These are phyloP conservation scores for Taenaris catops DNA, from an alignment of 2,888 invertebrate species.

Conservation along the genomic window DNA sequence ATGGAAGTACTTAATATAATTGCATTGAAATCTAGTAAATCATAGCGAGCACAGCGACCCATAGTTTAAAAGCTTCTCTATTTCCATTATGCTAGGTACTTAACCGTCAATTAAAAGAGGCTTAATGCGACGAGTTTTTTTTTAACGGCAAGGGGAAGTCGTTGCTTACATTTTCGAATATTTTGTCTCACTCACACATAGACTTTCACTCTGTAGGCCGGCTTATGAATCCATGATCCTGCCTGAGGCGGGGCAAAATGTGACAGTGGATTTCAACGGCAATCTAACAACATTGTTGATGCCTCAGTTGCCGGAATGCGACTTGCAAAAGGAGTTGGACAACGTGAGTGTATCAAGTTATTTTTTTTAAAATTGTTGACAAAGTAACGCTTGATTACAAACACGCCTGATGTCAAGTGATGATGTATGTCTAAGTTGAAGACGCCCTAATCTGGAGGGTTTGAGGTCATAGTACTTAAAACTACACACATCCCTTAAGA, in stretches of 20 bases:
- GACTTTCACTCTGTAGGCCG: too few species aligned
- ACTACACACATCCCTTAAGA: too few species aligned
- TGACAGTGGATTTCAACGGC: conserved; percentile 74
- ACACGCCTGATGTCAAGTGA: too few species aligned
- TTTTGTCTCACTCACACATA: too few species aligned
- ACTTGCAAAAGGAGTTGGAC: conserved; percentile 91
- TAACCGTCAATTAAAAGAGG: conserved; percentile 15
- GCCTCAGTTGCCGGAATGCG: conserved; percentile 86
- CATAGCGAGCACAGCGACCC: conserved; percentile 16
- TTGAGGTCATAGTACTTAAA: too few species aligned
- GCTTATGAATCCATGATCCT: conserved; percentile 62
- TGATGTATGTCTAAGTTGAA: too few species aligned
- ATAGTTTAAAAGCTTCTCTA: conserved; percentile 15
- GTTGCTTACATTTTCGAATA: conserved; percentile 3
- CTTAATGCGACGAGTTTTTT: conserved; percentile 9
- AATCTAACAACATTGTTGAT: conserved; percentile 80
- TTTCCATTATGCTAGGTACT: conserved; percentile 15
- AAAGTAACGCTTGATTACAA: too few species aligned
- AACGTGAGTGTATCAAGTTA: conserved; percentile 91
- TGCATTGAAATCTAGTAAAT: conserved; percentile 25
- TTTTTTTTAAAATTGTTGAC: too few species aligned
- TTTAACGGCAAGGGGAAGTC: conserved; percentile 6
- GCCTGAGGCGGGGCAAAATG: conserved; percentile 77
- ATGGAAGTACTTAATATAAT: conserved; percentile 21
- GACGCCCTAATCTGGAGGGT: too few species aligned